Conservation (phyloP, 2,113 vertebrate genomes). For the Phyllostomus hastatus region DNA sequence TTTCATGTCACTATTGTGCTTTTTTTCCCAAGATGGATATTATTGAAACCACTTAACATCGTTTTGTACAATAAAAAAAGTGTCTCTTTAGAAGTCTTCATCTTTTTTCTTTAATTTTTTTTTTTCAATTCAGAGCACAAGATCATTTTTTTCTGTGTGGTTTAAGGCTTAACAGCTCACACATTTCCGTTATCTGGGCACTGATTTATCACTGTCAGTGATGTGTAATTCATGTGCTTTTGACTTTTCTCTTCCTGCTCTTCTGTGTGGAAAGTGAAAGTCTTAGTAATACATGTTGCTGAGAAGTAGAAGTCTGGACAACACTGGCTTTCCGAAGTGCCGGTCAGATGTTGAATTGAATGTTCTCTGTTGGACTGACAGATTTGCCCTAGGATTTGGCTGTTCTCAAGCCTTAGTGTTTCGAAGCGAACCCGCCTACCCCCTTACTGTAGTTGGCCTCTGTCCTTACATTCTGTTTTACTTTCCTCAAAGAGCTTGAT, state of each 20-base stretch:
- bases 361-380: accelerated
- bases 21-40: not conserved
- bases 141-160: not conserved
- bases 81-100: not conserved
- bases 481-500: not conserved
- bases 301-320: accelerated
- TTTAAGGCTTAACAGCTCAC: not conserved
- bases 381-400: not conserved
- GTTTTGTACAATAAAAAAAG: not conserved
- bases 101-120: not conserved
- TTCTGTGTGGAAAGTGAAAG: not conserved
- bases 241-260: not conserved
- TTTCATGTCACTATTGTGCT: not conserved
- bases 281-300: accelerated
- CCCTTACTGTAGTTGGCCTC: accelerated
- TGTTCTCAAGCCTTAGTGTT: accelerated
- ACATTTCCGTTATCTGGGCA: not conserved
- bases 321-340: not conserved
- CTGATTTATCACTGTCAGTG: not conserved
- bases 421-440: accelerated
- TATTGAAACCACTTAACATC: not conserved
- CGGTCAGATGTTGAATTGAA: too few relatives aligned
- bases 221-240: accelerated
- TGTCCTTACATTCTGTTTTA: not conserved
- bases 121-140: not conserved